phyloP scores from a whole-genome alignment of 2,113 vertebrate genomes.

The human region GRCh38 chrX:7879001-7879500 shows the following conservation, averaged over 20 bases:
- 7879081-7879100: background rate
- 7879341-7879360: accelerated
- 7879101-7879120: background rate
- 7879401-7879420: background rate
- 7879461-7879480: accelerated
- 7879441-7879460: background rate
- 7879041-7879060: background rate
- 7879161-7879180: background rate
- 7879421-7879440: background rate
- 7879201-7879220: background rate
- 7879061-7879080: too few species aligned
- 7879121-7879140: background rate
- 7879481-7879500: background rate
- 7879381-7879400: background rate
- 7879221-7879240: background rate
- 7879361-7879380: accelerated
- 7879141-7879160: accelerated
- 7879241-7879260: background rate
- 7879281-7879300: background rate
- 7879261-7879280: background rate
- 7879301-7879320: background rate
- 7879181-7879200: too few species aligned
- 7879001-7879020: background rate
- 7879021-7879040: too few species aligned
- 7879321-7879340: background rate